Percentiles rank a stretch among this genome's conserved stretches.
These are phyloP conservation scores for Chrysoperla carnea DNA, from an alignment of 1,140 invertebrate species.

Conservation along the genomic window DNA sequence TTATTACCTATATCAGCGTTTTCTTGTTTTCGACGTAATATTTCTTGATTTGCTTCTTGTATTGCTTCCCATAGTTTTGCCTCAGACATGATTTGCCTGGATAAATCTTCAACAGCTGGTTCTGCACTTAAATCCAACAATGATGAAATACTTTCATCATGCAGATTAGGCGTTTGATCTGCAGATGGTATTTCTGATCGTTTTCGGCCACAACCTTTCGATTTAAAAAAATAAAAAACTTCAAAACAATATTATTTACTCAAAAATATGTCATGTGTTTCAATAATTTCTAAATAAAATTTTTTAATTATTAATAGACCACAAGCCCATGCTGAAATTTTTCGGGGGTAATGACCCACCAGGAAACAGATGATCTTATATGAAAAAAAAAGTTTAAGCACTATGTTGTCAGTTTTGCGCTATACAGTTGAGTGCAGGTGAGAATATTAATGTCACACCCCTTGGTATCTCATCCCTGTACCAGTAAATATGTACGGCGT, in stretches of 20 bases:
- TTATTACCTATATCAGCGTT: conserved; percentile 8
- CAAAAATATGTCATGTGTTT: background rate
- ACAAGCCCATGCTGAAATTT: too few relatives aligned
- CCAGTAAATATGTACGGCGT: too few relatives aligned
- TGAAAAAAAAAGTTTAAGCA: too few relatives aligned
- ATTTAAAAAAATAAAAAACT: too few relatives aligned
- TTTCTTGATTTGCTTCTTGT: conserved; percentile 49
- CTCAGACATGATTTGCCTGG: conserved; percentile 54
- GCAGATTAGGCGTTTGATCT: conserved; percentile 14
- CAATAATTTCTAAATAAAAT: background rate
- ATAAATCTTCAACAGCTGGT: conserved; percentile 49
- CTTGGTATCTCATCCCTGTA: too few relatives aligned
- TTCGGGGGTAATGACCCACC: too few relatives aligned
- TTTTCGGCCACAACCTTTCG: conserved; percentile 45
- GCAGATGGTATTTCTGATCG: conserved; percentile 29
- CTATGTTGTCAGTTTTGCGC: too few relatives aligned
- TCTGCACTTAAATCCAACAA: conserved; percentile 44
- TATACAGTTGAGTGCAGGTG: too few relatives aligned
- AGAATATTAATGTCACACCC: too few relatives aligned
- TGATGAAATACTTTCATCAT: conserved; percentile 39
- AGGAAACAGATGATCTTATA: too few relatives aligned
- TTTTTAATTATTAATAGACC: background rate
- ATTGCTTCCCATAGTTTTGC: conserved; percentile 60
- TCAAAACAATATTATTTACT: conserved; percentile 6
- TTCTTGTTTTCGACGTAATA: conserved; percentile 34